These are phyloP conservation scores for Molossus molossus DNA, from an alignment of 2,797 vertebrate genomes.

Conservation along the genomic window DNA sequence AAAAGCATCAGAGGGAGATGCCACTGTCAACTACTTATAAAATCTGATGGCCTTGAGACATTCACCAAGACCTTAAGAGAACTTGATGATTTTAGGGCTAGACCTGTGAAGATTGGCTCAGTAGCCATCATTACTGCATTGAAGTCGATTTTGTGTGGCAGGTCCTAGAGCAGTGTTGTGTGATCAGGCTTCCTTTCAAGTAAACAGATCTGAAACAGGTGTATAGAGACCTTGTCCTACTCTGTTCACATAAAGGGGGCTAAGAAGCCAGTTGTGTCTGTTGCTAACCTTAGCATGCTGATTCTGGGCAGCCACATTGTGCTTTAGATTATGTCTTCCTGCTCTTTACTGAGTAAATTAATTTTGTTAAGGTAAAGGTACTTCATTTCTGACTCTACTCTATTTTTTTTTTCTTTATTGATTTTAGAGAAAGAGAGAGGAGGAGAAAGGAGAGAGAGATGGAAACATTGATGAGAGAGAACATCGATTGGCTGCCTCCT, in stretches of 20 bases:
- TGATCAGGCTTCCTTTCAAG: not conserved
- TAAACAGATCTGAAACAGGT: not conserved
- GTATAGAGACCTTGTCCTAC: not conserved
- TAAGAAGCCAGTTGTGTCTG: not conserved
- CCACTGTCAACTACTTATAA: not conserved
- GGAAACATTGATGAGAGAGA: too few relatives aligned
- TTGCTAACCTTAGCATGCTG: not conserved
- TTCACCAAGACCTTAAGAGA: not conserved
- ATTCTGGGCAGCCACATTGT: not conserved
- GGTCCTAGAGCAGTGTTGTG: not conserved
- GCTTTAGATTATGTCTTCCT: not conserved
- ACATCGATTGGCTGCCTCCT: too few relatives aligned
- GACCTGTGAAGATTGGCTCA: not conserved
- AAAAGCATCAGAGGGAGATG: not conserved
- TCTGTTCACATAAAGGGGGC: not conserved
- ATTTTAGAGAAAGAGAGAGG: too few relatives aligned
- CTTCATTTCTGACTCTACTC: not conserved
- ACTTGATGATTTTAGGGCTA: not conserved
- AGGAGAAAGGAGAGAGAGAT: too few relatives aligned
- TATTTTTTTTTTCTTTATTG: not conserved
- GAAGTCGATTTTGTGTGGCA: not conserved
- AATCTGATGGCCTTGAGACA: not conserved
- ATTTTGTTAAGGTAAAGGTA: constrained; percentile 10
- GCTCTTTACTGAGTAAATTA: not conserved
- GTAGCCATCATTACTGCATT: not conserved